Evolutionary conservation across 2,113 vertebrate species (phyloP).

Genomic region (Montifringilla adamsi): DNA sequence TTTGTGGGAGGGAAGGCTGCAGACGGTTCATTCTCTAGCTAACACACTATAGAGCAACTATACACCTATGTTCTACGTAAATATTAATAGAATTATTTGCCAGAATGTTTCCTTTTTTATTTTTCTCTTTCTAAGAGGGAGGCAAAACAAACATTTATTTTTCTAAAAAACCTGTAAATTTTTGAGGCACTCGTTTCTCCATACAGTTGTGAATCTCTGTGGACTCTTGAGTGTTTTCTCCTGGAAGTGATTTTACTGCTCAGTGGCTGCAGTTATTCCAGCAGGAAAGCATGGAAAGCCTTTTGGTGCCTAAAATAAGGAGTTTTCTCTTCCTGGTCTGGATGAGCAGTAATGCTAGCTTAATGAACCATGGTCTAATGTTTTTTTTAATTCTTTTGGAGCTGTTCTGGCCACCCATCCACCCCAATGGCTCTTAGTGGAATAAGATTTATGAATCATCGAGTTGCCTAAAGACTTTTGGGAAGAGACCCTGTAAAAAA

Average conservation of each 20-base stretch:
- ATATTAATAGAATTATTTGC: not conserved
- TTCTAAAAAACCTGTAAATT: not conserved
- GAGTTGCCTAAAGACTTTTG: not conserved
- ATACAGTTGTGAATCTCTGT: not conserved
- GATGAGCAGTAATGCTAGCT: not conserved
- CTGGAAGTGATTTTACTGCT: not conserved
- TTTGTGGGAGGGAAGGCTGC: not conserved
- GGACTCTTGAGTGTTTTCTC: not conserved
- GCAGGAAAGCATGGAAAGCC: not conserved
- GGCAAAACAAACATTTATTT: not conserved
- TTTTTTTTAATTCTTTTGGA: not conserved
- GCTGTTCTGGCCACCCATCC: not conserved
- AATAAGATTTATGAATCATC: not conserved
- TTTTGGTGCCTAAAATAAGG: not conserved
- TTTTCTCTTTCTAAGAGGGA: not conserved
- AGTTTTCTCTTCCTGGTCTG: not conserved
- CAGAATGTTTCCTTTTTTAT: not conserved
- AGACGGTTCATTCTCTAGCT: not conserved
- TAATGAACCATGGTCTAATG: not conserved
- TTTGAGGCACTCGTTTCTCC: not conserved
- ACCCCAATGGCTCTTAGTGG: not conserved
- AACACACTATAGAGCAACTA: not conserved
- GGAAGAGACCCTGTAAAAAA: not conserved
- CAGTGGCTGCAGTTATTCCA: not conserved
- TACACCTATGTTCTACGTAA: not conserved